Conservation (phyloP, 2,888 invertebrate genomes). For the Leptodirus hochenwartii region DNA sequence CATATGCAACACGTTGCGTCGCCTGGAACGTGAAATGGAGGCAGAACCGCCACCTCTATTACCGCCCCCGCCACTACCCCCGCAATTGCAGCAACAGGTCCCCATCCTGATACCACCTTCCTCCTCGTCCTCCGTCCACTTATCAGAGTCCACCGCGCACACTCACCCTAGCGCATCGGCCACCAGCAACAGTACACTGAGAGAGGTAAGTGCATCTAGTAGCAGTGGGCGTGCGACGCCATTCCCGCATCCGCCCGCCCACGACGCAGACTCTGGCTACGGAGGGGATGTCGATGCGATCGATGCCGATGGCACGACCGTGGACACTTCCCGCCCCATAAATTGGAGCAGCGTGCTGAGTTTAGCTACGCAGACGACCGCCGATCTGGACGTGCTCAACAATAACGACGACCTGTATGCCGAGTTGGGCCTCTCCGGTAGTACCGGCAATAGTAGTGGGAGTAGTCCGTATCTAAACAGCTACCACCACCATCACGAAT, state of each 20-base stretch:
- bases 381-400: constrained; percentile 65
- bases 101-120: constrained; percentile 23
- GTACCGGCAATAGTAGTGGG: too few relatives aligned
- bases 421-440: constrained; percentile 49
- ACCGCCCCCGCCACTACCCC: constrained; percentile 27
- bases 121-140: constrained; percentile 27
- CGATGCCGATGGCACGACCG: too few relatives aligned
- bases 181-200: constrained; percentile 8
- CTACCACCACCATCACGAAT: too few relatives aligned
- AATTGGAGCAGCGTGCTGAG: constrained; percentile 86
- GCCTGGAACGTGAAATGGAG: constrained; percentile 80
- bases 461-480: too few relatives aligned
- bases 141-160: constrained; percentile 19
- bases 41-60: constrained; percentile 40
- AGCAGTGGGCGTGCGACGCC: constrained; percentile 49
- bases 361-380: constrained; percentile 67
- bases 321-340: constrained; percentile 59
- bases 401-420: constrained; percentile 55
- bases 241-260: constrained; percentile 46
- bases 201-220: too few relatives aligned
- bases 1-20: constrained; percentile 80
- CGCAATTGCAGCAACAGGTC: constrained; percentile 12
- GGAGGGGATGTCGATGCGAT: too few relatives aligned
- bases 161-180: constrained; percentile 15
- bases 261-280: constrained; percentile 59